Evolutionary conservation across 2,888 invertebrate species (phyloP), one percentile per base, ranked within the genome.

Genomic region (Helleia helle): DNA sequence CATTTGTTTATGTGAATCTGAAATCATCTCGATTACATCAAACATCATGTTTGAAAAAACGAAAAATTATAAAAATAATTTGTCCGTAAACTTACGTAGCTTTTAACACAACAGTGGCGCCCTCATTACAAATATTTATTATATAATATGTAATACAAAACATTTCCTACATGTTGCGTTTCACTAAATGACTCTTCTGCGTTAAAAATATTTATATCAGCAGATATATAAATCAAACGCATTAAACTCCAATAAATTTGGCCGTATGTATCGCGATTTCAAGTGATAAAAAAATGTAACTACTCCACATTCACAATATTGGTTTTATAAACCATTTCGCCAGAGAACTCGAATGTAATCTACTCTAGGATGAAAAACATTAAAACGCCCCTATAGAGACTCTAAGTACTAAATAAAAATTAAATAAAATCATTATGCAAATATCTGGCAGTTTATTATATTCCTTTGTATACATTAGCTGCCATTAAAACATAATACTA

Each of bases 221-320:
- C 13, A 40, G 73, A 81, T 79, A 79, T 69, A 80, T 75, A 76
- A 59, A 69, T 65, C 66, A 71, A 80, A 80, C 76, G 73, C 76
- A 47, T 36, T 42, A 39, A 42, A 47, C 24, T 34, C 34, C 7
- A 34, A 27, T 34, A 36, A 27, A 17, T 22, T 36, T 38, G 37
- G 24, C 28, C 34, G 30, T 17, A 9, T 24, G 15, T 12, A 31
- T 42, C 43, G 41, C 38, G 38, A 40, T 41, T 24, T 18, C 31
- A 37, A 40, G 37, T 38, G 37, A 15, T 27, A 46, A 37, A 41
- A 43, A 7, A 43, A 40, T 44, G 46, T 53, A 55, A 51, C 50
- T 52, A 58, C 52, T 55, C 53, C 54, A 57, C 53, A 54, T 50
- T 52, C 47, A 49, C 39, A 43, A 44, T 43, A 40, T 34, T 46